phyloP scores from a whole-genome alignment of 2,888 invertebrate genomes.

The Tricholauxania praeusta region DNA sequence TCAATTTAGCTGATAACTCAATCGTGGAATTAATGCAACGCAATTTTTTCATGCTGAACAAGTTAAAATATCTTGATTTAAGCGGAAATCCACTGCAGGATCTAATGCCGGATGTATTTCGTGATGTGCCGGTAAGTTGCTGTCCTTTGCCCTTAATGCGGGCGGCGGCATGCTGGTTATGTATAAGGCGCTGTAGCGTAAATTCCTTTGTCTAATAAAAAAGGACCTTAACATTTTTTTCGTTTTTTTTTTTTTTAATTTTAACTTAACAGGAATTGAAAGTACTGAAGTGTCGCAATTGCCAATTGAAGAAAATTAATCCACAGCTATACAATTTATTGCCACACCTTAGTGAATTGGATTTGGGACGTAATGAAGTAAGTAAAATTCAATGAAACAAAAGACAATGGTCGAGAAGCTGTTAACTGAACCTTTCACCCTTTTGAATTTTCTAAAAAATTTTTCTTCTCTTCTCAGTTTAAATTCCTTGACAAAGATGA shows the following conservation, averaged over 20 bases:
- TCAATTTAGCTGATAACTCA: conserved; percentile 77
- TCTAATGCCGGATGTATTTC: conserved; percentile 83
- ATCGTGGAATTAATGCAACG: conserved; percentile 78
- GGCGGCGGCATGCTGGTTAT: background rate
- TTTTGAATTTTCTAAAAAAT: conserved; percentile 42
- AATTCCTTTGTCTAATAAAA: background rate
- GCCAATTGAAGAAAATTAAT: conserved; percentile 80
- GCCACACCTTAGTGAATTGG: conserved; percentile 78
- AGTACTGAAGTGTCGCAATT: conserved; percentile 79
- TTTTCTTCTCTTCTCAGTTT: conserved; percentile 66
- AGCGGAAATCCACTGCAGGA: conserved; percentile 81
- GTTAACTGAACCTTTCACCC: conserved; percentile 9
- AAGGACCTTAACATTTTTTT: background rate
- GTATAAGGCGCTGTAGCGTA: background rate
- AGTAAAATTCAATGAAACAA: conserved; percentile 20
- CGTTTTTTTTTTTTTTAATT: background rate
- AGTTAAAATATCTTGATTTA: conserved; percentile 78
- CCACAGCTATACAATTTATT: conserved; percentile 83
- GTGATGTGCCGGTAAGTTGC: conserved; percentile 74
- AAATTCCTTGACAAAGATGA: conserved; percentile 81
- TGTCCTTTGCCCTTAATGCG: background rate
- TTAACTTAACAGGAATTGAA: conserved; percentile 72
- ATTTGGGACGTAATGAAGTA: conserved; percentile 80
- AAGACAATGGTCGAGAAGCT: background rate
- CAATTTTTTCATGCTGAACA: conserved; percentile 80